A percentile compares a stretch with the other conserved stretches of the same genome.
These are phyloP conservation scores for Cryptotis parvus DNA, from an alignment of 2,113 vertebrate genomes.

Conservation along the genomic window DNA sequence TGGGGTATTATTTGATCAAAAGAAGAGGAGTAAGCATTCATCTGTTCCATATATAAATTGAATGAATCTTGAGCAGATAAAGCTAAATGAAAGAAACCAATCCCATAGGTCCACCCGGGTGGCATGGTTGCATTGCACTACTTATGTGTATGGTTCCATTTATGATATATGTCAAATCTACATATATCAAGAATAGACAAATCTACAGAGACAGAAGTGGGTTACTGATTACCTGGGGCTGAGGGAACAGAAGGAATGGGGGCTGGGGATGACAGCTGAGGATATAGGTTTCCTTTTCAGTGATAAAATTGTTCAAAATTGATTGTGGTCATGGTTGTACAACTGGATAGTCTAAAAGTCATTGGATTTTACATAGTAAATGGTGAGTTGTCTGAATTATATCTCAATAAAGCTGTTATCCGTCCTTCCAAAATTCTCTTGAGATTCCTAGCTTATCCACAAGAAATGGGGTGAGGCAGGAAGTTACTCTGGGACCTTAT, in stretches of 20 bases:
- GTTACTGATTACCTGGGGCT: not conserved
- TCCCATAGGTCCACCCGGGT: not conserved
- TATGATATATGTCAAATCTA: not conserved
- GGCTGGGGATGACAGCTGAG: not conserved
- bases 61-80: not conserved
- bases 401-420: not conserved
- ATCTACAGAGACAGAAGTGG: not conserved
- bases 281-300: not conserved
- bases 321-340: not conserved
- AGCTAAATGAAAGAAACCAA: not conserved
- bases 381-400: not conserved
- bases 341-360: conserved; percentile 34
- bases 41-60: too few relatives aligned
- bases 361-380: not conserved
- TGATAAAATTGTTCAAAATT: not conserved
- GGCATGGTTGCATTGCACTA: too few relatives aligned
- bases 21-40: not conserved
- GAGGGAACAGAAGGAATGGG: not conserved
- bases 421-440: not conserved
- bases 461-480: not conserved
- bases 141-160: not conserved
- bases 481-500: too few relatives aligned
- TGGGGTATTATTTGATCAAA: not conserved
- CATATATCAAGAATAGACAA: not conserved
- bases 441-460: not conserved